These are phyloP conservation scores for Cyanoliseus patagonus DNA, from an alignment of 2,113 vertebrate species.

Conservation along the genomic window DNA sequence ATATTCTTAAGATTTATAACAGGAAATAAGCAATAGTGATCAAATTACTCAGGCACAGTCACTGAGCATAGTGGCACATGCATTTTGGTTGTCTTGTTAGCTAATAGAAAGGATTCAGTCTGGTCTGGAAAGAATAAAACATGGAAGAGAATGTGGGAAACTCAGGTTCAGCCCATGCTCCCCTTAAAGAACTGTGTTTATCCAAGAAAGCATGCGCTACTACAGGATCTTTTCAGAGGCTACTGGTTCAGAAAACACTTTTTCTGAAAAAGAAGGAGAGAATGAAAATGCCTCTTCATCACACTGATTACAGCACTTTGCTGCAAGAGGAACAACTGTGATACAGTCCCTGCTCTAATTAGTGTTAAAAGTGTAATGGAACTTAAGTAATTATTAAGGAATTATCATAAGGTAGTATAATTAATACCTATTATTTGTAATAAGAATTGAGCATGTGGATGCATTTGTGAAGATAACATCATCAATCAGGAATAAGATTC, in stretches of 20 bases:
- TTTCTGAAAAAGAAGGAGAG: not conserved
- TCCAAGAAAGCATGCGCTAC: not conserved
- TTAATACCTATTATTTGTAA: conserved; percentile 36
- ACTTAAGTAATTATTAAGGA: conserved; percentile 32
- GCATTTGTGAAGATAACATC: conserved; percentile 5
- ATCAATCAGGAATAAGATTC: not conserved
- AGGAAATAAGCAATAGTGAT: not conserved
- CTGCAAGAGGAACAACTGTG: not conserved
- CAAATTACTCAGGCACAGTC: not conserved
- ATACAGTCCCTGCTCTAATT: not conserved
- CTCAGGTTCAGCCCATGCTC: not conserved
- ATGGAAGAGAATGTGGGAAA: not conserved
- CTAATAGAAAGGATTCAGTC: not conserved
- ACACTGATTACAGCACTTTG: not conserved
- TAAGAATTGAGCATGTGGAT: not conserved
- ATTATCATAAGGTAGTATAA: not conserved
- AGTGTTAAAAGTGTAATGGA: conserved; percentile 6
- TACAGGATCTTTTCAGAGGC: not conserved
- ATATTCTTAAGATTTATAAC: not conserved
- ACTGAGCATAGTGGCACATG: not conserved
- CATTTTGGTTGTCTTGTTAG: not conserved
- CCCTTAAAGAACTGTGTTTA: not conserved
- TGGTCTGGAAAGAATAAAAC: not conserved
- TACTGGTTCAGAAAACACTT: not conserved
- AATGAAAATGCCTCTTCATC: not conserved